Conservation (phyloP, 2,797 vertebrate genomes). For the Darevskia nairensis region DNA sequence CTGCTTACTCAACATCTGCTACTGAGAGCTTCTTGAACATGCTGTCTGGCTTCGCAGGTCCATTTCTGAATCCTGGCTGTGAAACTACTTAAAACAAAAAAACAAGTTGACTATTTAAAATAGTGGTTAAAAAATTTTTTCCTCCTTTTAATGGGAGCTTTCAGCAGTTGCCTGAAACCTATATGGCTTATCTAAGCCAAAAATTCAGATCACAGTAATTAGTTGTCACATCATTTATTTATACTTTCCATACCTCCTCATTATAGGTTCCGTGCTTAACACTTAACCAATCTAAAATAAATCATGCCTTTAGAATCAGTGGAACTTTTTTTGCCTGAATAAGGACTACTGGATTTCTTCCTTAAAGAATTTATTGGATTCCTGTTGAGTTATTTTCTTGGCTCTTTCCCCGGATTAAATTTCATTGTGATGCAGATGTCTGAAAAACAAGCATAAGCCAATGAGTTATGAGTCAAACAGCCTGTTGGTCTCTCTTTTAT, state of each 20-base stretch:
- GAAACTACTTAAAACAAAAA: not conserved
- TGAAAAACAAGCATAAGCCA: slow-evolving; percentile 5
- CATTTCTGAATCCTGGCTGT: not conserved
- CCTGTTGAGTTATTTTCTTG: slow-evolving; percentile 30
- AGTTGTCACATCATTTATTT: slow-evolving; percentile 42
- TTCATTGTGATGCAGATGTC: slow-evolving; percentile 28
- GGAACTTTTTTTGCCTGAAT: slow-evolving; percentile 12
- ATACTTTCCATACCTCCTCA: slow-evolving; percentile 18
- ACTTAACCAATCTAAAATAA: slow-evolving; percentile 33
- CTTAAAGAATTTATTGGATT: slow-evolving; percentile 35
- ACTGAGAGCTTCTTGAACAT: no score
- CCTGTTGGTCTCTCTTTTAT: not conserved
- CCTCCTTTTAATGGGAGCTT: not conserved
- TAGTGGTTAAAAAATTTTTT: not conserved
- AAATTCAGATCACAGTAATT: slow-evolving; percentile 20
- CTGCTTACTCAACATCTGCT: no score
- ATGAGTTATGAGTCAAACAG: not conserved
- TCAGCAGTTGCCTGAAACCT: not conserved
- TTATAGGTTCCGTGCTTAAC: slow-evolving; percentile 5
- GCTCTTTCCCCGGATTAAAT: slow-evolving; percentile 9
- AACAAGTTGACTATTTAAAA: not conserved
- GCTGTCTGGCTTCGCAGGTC: no score
- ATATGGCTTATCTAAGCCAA: slow-evolving; percentile 20
- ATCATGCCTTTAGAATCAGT: slow-evolving; percentile 31
- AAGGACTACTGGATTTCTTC: slow-evolving; percentile 34